Evolutionary conservation across 1,140 invertebrate species (phyloP).

Genomic region (Cheumatopsyche charites): DNA sequence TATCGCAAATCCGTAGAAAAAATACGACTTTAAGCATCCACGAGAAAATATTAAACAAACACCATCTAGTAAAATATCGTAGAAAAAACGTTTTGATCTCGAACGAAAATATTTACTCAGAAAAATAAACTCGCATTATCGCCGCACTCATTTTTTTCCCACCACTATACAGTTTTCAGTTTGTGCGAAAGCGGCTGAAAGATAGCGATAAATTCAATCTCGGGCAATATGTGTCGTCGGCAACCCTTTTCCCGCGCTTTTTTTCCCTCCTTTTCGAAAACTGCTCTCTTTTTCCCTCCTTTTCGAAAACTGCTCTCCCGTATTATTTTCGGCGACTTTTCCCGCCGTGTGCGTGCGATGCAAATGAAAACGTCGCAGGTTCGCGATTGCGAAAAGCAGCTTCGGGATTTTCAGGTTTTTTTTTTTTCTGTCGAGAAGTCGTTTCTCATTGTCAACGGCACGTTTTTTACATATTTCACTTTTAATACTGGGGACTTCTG

Average conservation of each 20-base stretch:
- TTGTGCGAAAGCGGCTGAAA: neutral
- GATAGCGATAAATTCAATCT: slow-evolving; percentile 20
- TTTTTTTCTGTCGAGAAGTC: no score
- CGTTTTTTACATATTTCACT: slow-evolving; percentile 9
- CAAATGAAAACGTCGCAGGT: slow-evolving; percentile 10
- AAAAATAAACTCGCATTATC: no score
- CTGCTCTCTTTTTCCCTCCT: neutral
- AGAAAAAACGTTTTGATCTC: no score
- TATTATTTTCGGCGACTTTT: neutral
- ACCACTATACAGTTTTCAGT: neutral
- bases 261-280: neutral
- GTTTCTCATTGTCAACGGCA: slow-evolving; percentile 8
- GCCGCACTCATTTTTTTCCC: neutral
- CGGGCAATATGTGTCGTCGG: slow-evolving; percentile 1
- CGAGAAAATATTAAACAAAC: no score
- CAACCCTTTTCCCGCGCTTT: neutral
- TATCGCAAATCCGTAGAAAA: no score
- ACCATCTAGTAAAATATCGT: no score
- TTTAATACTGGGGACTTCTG: neutral
- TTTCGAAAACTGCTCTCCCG: neutral
- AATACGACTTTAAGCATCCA: no score
- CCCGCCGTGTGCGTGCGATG: neutral
- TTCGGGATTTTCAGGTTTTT: neutral
- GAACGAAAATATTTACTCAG: no score
- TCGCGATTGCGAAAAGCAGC: neutral